Percentiles rank a stretch among this genome's conserved stretches.
Evolutionary conservation across 2,113 vertebrate species (phyloP).

Genomic region (Amphiprion ocellaris): DNA sequence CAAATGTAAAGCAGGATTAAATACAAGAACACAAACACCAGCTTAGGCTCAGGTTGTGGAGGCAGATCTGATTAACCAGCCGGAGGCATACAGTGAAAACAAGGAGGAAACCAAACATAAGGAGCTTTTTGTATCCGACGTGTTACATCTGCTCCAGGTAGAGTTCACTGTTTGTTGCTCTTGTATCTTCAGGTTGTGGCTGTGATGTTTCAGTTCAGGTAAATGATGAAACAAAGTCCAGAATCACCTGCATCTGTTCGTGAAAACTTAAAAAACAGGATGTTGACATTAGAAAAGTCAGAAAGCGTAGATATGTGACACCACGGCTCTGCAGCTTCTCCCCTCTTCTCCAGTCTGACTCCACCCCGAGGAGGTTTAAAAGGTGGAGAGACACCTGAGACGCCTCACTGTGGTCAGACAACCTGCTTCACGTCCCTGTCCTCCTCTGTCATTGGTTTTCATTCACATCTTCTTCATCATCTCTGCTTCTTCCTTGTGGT

Average conservation of each 20-base stretch:
- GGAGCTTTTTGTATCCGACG: neutral
- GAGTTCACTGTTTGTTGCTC: neutral
- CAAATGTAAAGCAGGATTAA: too few species aligned
- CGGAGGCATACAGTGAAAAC: fast-evolving
- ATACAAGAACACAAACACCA: neutral
- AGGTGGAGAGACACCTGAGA: constrained; percentile 58
- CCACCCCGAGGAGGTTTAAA: constrained; percentile 58
- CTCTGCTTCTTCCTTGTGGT: too few species aligned
- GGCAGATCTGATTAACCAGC: neutral
- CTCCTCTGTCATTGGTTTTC: neutral
- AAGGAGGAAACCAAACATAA: neutral
- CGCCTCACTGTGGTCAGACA: constrained; percentile 7
- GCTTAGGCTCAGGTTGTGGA: neutral
- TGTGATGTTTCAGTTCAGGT: neutral
- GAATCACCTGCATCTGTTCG: neutral
- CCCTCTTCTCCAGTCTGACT: constrained; percentile 23
- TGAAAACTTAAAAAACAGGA: neutral
- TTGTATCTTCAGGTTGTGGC: neutral
- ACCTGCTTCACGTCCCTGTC: constrained; percentile 11
- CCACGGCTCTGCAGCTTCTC: constrained; percentile 12
- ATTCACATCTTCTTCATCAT: neutral
- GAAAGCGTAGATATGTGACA: constrained; percentile 28
- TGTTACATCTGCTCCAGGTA: neutral
- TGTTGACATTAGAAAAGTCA: neutral
- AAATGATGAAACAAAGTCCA: neutral